Evolutionary conservation across 1,140 invertebrate species (phyloP).

Genomic region (Anastrepha obliqua): DNA sequence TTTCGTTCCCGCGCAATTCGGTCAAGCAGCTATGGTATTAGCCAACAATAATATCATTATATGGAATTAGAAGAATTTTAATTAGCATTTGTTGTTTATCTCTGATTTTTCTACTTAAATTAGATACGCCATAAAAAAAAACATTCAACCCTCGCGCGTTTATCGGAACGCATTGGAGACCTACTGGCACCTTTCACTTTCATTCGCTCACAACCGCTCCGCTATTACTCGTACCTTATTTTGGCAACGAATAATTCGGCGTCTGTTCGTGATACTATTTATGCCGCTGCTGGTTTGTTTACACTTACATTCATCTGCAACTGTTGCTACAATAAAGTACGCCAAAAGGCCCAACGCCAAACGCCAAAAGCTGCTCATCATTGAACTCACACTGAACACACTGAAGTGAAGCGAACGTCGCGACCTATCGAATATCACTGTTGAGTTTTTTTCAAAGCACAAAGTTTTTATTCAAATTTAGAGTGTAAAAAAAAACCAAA

Average conservation of each 20-base stretch:
- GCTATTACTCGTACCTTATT: background rate
- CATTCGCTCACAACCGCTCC: background rate
- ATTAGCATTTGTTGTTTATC: too few relatives aligned
- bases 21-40: too few relatives aligned
- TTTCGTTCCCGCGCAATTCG: too few relatives aligned
- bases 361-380: background rate
- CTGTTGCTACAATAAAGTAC: background rate
- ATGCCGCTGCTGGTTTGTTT: background rate
- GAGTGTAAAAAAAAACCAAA: slow-evolving; percentile 21
- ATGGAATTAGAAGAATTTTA: too few relatives aligned
- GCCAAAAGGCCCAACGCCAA: background rate
- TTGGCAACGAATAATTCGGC: background rate
- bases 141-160: too few relatives aligned
- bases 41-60: too few relatives aligned
- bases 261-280: background rate
- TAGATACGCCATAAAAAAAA: too few relatives aligned
- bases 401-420: background rate
- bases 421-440: slow-evolving; percentile 19
- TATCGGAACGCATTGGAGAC: background rate
- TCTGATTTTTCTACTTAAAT: too few relatives aligned
- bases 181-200: background rate
- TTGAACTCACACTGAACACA: background rate
- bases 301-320: background rate
- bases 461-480: slow-evolving; percentile 31
- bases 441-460: slow-evolving; percentile 11